phyloP scores from a whole-genome alignment of 2,113 vertebrate species.

The Pipra filicauda region DNA sequence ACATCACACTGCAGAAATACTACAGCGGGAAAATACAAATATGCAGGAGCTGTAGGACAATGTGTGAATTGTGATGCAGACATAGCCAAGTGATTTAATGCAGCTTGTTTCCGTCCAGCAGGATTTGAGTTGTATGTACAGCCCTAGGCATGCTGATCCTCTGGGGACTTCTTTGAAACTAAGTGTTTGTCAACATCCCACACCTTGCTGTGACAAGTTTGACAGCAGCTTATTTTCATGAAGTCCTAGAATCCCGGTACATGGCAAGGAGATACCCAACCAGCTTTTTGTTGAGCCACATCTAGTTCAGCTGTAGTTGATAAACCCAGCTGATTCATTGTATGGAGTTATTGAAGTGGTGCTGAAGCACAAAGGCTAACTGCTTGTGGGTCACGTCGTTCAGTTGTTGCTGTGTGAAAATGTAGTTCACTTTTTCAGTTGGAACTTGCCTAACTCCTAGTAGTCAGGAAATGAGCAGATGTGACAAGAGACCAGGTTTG shows the following conservation, averaged over 20 bases:
- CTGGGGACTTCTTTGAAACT: neutral
- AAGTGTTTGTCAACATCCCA: neutral
- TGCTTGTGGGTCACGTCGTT: rapidly evolving
- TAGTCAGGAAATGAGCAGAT: neutral
- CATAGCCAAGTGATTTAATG: neutral
- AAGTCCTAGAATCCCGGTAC: neutral
- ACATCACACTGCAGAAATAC: neutral
- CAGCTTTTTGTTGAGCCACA: neutral
- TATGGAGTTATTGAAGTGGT: neutral
- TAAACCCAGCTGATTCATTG: neutral
- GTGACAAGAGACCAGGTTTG: neutral
- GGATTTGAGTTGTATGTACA: neutral
- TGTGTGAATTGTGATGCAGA: neutral
- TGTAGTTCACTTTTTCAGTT: neutral
- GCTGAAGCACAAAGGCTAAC: neutral
- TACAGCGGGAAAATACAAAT: neutral
- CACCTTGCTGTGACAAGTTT: neutral
- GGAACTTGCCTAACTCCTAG: neutral
- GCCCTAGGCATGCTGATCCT: neutral
- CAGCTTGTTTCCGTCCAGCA: neutral
- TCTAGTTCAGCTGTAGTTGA: neutral
- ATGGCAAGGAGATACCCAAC: neutral
- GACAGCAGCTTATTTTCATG: neutral
- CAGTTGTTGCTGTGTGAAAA: neutral
- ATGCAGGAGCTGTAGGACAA: neutral